Evolutionary conservation across 2,888 invertebrate species (phyloP), one percentile per base, ranked within the genome.

Genomic region (Aphidius colemani): DNA sequence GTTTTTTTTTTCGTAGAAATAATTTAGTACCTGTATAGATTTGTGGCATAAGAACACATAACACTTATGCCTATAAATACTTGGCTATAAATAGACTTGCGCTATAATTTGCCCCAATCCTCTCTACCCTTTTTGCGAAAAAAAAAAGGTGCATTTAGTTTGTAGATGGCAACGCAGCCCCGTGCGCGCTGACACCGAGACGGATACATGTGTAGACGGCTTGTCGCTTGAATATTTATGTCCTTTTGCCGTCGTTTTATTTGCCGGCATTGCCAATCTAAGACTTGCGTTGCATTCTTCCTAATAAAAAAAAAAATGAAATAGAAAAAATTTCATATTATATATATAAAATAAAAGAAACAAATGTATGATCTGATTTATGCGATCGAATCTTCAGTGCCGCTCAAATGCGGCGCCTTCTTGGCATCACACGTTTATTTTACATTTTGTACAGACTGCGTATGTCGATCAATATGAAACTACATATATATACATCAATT

Each of bases 311-410:
- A 63, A 63, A 61, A 18, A 18, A 18, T 18, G 13, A 18, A 18
- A 18, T n/a, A 10, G n/a, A 58, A 41, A 55, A 40, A 50, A 50
- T 50, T 8, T 30, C 30, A 50, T 18, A n/a, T n/a, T n/a, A n/a
- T n/a, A 48, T 18, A 18, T n/a, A 48, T 44, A 30, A 46, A 44
- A 39, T 18, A 45, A 50, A 51, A 39, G 57, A 55, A 61, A 58
- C 58, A 61, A 57, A 46, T 61, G 62, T 64, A 59, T 70, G 71
- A 74, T 76, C 75, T 77, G 78, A 78, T 79, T 78, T 79, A 78
- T 75, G 65, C 72, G 74, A 72, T 74, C 73, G 72, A 72, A 75
- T 74, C 73, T 50, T 44, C 61, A 65, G 58, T 65, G 63, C 59
- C 53, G 65, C 63, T 67, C 55, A 51, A 66, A 61, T 61, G 61